Evolutionary conservation across 2,113 vertebrate species (phyloP).

Genomic region (Chaetops frenatus): DNA sequence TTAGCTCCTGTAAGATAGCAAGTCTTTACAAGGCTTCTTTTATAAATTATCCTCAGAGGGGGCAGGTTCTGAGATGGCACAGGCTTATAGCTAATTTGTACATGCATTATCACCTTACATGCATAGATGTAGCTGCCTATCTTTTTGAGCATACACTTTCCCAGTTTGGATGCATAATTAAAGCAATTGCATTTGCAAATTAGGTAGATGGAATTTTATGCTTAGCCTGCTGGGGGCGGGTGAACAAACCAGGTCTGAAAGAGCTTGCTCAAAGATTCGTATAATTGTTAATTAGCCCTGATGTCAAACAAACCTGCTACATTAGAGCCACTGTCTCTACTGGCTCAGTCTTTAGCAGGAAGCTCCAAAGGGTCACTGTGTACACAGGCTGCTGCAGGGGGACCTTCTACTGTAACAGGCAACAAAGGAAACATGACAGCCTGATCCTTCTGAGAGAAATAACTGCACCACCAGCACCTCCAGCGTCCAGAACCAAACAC

Average conservation of each 20-base stretch:
- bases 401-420: neutral
- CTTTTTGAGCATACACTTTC: neutral
- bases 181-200: constrained; percentile 29
- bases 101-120: neutral
- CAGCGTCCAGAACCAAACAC: neutral
- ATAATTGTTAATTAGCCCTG: constrained; percentile 26
- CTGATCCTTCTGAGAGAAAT: neutral
- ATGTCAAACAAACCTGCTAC: constrained; percentile 22
- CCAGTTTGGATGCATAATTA: constrained; percentile 20
- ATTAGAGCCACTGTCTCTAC: neutral
- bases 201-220: constrained; percentile 23
- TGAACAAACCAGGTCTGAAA: neutral
- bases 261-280: neutral
- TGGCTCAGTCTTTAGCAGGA: neutral
- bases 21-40: neutral
- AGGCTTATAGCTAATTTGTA: neutral
- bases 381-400: neutral
- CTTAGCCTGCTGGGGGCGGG: neutral
- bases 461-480: neutral
- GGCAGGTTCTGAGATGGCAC: neutral
- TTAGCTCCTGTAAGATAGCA: neutral
- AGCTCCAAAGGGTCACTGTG: neutral
- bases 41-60: neutral
- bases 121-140: neutral
- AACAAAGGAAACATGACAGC: neutral